These are phyloP conservation scores for Macropus fuliginosus DNA, from an alignment of 2,797 vertebrate genomes.

Conservation along the genomic window DNA sequence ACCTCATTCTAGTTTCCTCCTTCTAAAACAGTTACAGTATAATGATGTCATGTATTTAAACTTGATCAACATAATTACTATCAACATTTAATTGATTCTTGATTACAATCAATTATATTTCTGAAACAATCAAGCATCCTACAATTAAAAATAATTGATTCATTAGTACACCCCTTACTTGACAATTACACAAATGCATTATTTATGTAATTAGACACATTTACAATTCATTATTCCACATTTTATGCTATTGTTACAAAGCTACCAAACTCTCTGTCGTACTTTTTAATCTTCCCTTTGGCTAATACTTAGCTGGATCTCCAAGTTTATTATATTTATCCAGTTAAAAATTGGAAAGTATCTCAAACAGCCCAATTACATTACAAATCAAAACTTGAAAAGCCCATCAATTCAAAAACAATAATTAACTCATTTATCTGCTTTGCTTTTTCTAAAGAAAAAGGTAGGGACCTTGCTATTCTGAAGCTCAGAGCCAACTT, in stretches of 20 bases:
- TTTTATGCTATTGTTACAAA: slow-evolving; percentile 83
- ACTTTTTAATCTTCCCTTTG: slow-evolving; percentile 71
- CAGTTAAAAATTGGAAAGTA: slow-evolving; percentile 52
- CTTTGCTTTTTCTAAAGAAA: slow-evolving; percentile 56
- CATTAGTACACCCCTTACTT: slow-evolving; percentile 84
- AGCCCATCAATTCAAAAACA: slow-evolving; percentile 59
- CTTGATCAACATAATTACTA: slow-evolving; percentile 84
- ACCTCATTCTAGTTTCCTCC: slow-evolving; percentile 57
- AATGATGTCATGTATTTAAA: slow-evolving; percentile 80
- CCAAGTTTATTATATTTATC: slow-evolving; percentile 61
- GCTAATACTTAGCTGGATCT: slow-evolving; percentile 66
- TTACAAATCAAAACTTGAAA: slow-evolving; percentile 65
- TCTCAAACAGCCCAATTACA: slow-evolving; percentile 42
- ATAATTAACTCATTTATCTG: slow-evolving; percentile 74
- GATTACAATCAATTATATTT: slow-evolving; percentile 88
- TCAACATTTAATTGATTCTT: slow-evolving; percentile 87
- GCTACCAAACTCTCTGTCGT: slow-evolving; percentile 63
- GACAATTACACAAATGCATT: slow-evolving; percentile 87
- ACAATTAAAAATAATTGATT: slow-evolving; percentile 88
- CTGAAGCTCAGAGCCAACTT: not conserved
- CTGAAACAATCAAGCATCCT: slow-evolving; percentile 86
- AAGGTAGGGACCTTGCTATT: not conserved
- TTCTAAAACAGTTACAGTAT: slow-evolving; percentile 65
- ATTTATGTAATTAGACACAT: slow-evolving; percentile 88
- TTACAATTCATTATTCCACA: slow-evolving; percentile 82